These are phyloP conservation scores for Micropterix aruncella DNA, from an alignment of 2,888 invertebrate species.

Conservation along the genomic window DNA sequence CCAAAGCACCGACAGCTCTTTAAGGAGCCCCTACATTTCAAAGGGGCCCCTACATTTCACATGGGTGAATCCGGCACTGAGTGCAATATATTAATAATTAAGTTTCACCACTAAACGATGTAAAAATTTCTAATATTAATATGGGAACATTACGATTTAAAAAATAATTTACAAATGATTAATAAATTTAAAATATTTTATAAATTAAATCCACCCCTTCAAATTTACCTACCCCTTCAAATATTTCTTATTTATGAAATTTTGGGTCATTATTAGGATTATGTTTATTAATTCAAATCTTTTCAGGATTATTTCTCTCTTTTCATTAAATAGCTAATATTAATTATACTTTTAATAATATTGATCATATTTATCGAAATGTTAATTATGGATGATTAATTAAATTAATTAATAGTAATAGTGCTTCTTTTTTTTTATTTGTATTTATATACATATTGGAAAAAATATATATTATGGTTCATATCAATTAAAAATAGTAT, in stretches of 20 bases:
- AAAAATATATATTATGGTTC: conserved; percentile 43
- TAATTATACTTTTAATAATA: conserved; percentile 47
- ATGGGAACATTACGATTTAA: too few species aligned
- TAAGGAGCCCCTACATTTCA: too few species aligned
- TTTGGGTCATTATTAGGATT: too few species aligned
- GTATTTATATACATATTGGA: conserved; percentile 51
- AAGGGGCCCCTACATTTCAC: too few species aligned
- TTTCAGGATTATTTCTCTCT: conserved; percentile 52
- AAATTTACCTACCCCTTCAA: too few species aligned
- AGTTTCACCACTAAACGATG: too few species aligned
- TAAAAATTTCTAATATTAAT: too few species aligned
- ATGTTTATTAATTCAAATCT: conserved; percentile 53
- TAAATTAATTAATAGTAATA: conserved; percentile 53
- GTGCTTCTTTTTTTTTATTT: conserved; percentile 62
- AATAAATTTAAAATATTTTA: conserved; percentile 25
- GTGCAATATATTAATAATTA: too few species aligned
- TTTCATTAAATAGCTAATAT: conserved; percentile 54
- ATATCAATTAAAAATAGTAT: conserved; percentile 38
- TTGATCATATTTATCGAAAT: conserved; percentile 55
- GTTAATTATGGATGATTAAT: conserved; percentile 55
- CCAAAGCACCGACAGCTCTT: too few species aligned
- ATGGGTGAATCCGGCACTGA: too few species aligned
- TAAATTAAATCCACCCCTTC: conserved; percentile 31
- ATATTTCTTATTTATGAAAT: too few species aligned
- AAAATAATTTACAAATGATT: too few species aligned